A percentile compares a stretch with the other conserved stretches of the same genome.
These are phyloP conservation scores for Xenopus borealis DNA, from an alignment of 2,113 vertebrate species.

Conservation along the genomic window DNA sequence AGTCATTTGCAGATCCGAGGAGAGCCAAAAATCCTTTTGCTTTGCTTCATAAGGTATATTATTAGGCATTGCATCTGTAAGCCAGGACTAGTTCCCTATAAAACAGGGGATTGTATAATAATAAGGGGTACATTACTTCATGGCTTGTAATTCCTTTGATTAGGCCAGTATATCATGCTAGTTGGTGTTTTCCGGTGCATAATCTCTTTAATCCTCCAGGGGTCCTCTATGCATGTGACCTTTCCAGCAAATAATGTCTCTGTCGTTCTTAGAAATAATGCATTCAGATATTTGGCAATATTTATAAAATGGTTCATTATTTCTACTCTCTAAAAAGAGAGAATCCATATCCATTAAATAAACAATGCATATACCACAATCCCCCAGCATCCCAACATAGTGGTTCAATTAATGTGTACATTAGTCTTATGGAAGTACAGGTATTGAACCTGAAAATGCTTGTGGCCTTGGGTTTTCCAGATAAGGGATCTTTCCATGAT, in stretches of 20 bases:
- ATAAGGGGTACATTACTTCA: neutral
- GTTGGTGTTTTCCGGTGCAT: constrained; percentile 1
- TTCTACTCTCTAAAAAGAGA: too few species aligned
- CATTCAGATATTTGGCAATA: neutral
- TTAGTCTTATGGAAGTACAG: too few species aligned
- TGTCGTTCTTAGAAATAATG: neutral
- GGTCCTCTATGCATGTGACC: neutral
- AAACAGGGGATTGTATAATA: neutral
- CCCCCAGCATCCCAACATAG: too few species aligned
- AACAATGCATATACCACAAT: too few species aligned
- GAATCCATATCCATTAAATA: too few species aligned
- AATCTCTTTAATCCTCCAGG: neutral
- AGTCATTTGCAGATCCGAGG: neutral
- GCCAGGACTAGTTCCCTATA: neutral
- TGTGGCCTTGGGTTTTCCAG: too few species aligned
- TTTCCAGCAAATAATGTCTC: neutral
- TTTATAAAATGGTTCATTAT: too few species aligned
- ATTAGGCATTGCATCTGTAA: neutral
- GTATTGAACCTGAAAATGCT: too few species aligned
- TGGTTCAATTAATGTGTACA: too few species aligned
- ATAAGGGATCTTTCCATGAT: too few species aligned
- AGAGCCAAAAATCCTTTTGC: neutral
- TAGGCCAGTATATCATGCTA: neutral
- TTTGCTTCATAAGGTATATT: neutral
- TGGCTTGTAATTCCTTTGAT: neutral